Percentiles rank a stretch among this genome's conserved stretches.
Conservation (phyloP, 1,140 invertebrate genomes). For the Zaprionus capensis region DNA sequence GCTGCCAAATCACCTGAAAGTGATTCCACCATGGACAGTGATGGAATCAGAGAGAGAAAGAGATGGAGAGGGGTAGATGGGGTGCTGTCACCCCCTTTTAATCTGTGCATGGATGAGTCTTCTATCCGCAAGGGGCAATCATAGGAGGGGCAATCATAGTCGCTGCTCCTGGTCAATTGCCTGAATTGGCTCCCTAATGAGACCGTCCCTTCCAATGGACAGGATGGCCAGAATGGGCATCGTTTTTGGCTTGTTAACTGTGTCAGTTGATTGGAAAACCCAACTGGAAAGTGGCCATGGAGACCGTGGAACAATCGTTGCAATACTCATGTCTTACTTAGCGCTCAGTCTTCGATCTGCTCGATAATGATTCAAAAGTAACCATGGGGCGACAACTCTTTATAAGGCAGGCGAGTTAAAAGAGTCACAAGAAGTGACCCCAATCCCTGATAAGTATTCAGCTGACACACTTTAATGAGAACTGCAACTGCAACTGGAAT, state of each 20-base stretch:
- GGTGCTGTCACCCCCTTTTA: background rate
- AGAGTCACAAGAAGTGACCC: slow-evolving; percentile 1
- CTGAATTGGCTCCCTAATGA: background rate
- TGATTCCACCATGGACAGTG: slow-evolving; percentile 19
- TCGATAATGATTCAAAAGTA: background rate
- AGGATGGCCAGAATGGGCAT: background rate
- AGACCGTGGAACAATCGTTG: background rate
- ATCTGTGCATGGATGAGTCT: background rate
- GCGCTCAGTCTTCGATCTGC: background rate
- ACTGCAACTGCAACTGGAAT: background rate
- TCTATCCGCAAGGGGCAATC: background rate
- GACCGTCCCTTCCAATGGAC: background rate
- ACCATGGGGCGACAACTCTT: background rate
- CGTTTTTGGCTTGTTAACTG: background rate
- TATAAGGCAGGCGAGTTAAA: background rate
- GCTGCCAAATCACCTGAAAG: slow-evolving; percentile 44
- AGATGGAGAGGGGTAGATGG: background rate
- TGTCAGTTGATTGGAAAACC: slow-evolving; percentile 1
- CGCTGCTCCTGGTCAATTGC: background rate
- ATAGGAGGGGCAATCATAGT: background rate
- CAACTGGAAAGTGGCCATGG: background rate
- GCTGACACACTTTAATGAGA: background rate
- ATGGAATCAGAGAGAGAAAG: background rate
- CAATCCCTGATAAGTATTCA: background rate
- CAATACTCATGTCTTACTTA: background rate